Evolutionary conservation across 2,797 vertebrate species (phyloP).

Genomic region (Epinephelus awoara): DNA sequence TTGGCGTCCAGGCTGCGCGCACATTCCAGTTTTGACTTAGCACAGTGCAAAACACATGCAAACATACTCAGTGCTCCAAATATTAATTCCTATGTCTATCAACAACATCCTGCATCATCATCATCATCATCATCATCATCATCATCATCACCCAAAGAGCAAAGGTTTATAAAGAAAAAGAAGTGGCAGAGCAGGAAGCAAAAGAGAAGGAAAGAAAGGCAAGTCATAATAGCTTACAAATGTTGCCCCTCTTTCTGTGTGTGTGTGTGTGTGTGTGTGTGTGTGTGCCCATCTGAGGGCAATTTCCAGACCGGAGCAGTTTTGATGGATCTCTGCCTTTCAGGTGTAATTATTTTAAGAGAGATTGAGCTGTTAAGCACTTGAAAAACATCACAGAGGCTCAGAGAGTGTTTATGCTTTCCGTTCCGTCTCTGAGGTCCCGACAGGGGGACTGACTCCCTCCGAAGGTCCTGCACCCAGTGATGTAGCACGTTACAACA

Average conservation of each 20-base stretch:
- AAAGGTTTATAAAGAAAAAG: constrained; percentile 11
- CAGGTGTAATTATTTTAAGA: constrained; percentile 90
- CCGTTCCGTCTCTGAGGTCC: constrained; percentile 75
- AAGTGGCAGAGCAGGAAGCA: constrained; percentile 22
- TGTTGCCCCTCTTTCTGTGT: constrained; percentile 54
- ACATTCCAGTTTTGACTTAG: background rate
- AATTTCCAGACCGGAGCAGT: constrained; percentile 84
- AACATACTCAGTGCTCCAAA: background rate
- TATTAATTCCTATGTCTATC: too few species aligned
- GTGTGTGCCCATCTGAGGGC: constrained; percentile 86
- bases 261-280: background rate
- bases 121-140: constrained; percentile 29
- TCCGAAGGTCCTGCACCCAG: constrained; percentile 7
- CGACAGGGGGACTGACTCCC: constrained; percentile 50
- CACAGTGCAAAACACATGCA: constrained; percentile 5
- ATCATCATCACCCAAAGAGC: constrained; percentile 31
- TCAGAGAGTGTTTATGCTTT: constrained; percentile 84
- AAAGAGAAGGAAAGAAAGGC: constrained; percentile 34
- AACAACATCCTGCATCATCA: constrained; percentile 31
- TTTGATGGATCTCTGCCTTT: constrained; percentile 86
- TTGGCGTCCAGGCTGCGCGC: too few species aligned
- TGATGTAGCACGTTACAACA: background rate
- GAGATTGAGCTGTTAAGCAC: constrained; percentile 87
- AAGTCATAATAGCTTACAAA: constrained; percentile 77
- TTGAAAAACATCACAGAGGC: constrained; percentile 83